Evolutionary conservation across 2,797 vertebrate genomes (phyloP), one percentile per base, ranked within the genome.

Genomic region (Cirrhinus molitorella): DNA sequence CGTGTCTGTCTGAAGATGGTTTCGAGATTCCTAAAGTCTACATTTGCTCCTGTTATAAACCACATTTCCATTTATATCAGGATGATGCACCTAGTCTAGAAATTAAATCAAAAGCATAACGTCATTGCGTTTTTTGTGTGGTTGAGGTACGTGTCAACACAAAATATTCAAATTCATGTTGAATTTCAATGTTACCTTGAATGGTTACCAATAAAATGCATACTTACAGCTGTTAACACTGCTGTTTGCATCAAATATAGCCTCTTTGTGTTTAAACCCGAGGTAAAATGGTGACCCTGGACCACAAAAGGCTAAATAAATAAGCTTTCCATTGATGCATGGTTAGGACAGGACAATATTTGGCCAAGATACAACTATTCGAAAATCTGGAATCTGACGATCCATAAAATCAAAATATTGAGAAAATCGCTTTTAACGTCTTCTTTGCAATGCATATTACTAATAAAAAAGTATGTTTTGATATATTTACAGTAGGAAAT

Each of bases 1-100:
- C 75, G 34, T 89, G 88, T 89, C 79, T 43, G 51, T 53, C 45
- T 80, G 76, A 53, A 45, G 67, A 85, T 25, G 55, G 65, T 67
- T 73, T 47, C 12, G 28, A 65, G n/a, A 40, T 83, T 87, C 83
- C 80, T 53, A 86, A 85, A 61, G 34, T 53, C 57, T 82, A 71
- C 28, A 75, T 85, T 81, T 75, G 71, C 79, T 82, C 77, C 47
- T 68, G 57, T 34, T 65, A 70, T 65, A 83, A 55, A 71, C 34
- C 37, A 70, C 71, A 78, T 57, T 40, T 67, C 47, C 21, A 23
- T 5, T 51, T 65, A 49, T 51, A 79, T n/a, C 19, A 40, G 11
- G 4, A 79, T 76, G 51, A 74, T 23, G n/a, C 31, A 74, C 31
- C 21, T 74, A 37, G 72, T 37, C 47, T 53, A 5, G 25, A 21